A percentile compares a stretch with the other conserved stretches of the same genome.
Conservation (phyloP, 2,113 vertebrate genomes). For the Dipodomys ordii region DNA sequence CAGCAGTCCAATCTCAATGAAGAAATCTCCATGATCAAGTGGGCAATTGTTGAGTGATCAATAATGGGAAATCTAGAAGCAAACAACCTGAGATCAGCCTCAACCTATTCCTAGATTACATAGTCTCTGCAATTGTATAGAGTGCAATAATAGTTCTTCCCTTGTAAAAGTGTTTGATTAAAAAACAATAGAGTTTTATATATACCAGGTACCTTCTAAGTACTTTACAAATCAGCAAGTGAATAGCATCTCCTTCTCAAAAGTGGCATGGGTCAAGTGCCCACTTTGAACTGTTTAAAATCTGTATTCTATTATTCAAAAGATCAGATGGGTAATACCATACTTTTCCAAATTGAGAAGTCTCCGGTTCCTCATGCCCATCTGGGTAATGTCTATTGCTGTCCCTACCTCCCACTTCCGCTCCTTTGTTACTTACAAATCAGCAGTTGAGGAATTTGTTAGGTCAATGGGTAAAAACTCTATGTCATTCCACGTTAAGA, state of each 20-base stretch:
- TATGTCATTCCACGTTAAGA: not conserved
- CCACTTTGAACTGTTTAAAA: not conserved
- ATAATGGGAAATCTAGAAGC: not conserved
- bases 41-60: not conserved
- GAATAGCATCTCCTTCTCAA: not conserved
- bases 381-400: not conserved
- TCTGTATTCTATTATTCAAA: not conserved
- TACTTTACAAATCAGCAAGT: not conserved
- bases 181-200: not conserved
- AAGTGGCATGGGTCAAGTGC: not conserved
- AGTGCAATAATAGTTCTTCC: not conserved
- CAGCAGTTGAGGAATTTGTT: not conserved
- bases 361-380: not conserved
- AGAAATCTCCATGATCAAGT: conserved; percentile 12
- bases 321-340: not conserved
- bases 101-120: not conserved
- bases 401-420: not conserved
- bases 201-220: not conserved
- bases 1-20: not conserved
- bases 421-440: not conserved
- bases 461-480: not conserved
- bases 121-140: not conserved
- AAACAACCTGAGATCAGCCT: not conserved
- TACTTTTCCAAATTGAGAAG: not conserved
- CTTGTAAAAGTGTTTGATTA: not conserved